Base-by-base conservation (phyloP, 2,888 invertebrate genomes). In the Magallana nippona region DNA sequence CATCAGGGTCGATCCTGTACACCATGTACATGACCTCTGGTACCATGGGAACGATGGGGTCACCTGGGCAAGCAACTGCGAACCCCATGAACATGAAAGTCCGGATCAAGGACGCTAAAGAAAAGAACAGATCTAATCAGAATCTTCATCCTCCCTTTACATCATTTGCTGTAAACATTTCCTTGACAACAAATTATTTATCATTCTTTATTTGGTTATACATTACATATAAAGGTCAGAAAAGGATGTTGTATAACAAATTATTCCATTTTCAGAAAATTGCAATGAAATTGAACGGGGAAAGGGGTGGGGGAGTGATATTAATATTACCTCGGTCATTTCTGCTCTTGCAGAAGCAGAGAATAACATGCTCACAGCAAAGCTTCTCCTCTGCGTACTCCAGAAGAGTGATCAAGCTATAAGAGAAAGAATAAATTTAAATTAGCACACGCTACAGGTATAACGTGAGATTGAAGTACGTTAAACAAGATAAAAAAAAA, bases 61-160 rank as follows among this genome's bases (percentile, higher is more conserved):
- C 91, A 78, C 92, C 97, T 78, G 98, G 97, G 71, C 97, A 96
- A 92, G 98, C 95, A 86, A 97, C 96, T 89, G 96, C 96, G 95
- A 99, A 99, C 86, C 99, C 99, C 95, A 99, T 96, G 95, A 98
- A 98, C 97, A 98, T 98, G 96, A 99, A 99, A 58, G 98, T 98
- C 91, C 98, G 97, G 89, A 99, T 96, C 92, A 99, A 95, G 90
- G 96, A 96, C 82, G 97, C 96, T 96, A 95, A 57, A 88, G n/a
- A 89, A 55, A 60, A 13, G 27, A 27, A 63, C 8, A 60, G 19
- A 60, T 60, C 60, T 1, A 22, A 22, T 44, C 44, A 44, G 44
- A 3, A 5, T 44, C 44, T 44, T 44, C 8, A 44, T 0, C 44
- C 44, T 44, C 8, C 44, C 8, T 44, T 44, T 44, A 8, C 44